Evolutionary conservation across 1,140 invertebrate species (phyloP), one percentile per base, ranked within the genome.

Genomic region (Trissolcus basalis): DNA sequence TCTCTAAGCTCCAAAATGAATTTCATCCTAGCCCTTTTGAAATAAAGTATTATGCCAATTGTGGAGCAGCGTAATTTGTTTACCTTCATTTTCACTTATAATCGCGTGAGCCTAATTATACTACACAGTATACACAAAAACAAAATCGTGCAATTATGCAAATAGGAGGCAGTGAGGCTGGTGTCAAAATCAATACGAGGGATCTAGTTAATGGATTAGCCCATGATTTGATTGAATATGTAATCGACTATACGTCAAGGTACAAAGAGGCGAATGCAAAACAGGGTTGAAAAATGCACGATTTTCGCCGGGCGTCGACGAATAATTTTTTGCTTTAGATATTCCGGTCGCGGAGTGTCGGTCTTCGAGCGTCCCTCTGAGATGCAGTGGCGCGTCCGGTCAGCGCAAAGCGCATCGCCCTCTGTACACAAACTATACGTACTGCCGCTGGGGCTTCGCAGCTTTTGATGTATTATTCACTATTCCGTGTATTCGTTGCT

Each of bases 391-490:
- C 41, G 51, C 53, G 72, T 69, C 64, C 45, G 64, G 64, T 69
- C 72, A 69, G 53, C 51, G 70, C 45, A 65, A 74, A 55, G 63
- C 58, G 64, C 49, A 54, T 54, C 50, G 39, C 41, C 35, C 35
- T 58, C 59, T 49, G 56, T 51, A 65, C 69, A 33, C 27, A 44
- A 33, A 60, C 33, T 60, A 59, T 35, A 49, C 47, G 71, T 41
- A 45, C 16, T 35, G 43, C 56, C 60, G 41, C 55, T 44, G 56
- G 60, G 65, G 50, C 41, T 67, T 78, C 65, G 68, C 41, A 68
- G 69, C 80, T 78, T 81, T 81, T 81, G 80, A 81, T 80, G 73
- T 81, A 81, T 81, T 81, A 81, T 81, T 80, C 78, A 80, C 73
- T 70, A 79, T 77, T 72, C 63, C 61, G 59, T 64, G 69, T 59